Percentiles rank a stretch among this genome's conserved stretches.
phyloP scores from a whole-genome alignment of 2,888 invertebrate genomes.

The Pediacus dermestoides region DNA sequence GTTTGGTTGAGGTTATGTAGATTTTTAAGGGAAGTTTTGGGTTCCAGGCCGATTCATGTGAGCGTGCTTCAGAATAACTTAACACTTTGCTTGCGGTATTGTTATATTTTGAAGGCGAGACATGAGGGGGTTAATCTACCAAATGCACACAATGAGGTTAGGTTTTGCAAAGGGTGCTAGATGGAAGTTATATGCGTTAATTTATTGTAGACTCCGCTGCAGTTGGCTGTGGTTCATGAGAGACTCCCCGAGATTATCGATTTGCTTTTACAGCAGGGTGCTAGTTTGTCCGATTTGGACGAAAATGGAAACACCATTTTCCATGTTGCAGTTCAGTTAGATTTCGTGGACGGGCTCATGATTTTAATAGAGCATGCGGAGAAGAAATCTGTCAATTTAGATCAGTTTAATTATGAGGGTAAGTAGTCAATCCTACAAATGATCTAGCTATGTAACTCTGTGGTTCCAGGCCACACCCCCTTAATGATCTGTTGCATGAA shows the following conservation, averaged over 20 bases:
- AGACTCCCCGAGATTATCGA: conserved; percentile 36
- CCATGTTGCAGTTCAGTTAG: conserved; percentile 50
- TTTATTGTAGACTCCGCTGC: conserved; percentile 51
- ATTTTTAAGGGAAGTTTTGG: no score
- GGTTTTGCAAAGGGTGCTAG: conserved; percentile 15
- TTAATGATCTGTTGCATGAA: conserved; percentile 51
- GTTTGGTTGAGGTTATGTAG: background rate
- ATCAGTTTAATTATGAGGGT: conserved; percentile 40
- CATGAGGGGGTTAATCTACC: conserved; percentile 27
- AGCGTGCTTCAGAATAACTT: conserved; percentile 31
- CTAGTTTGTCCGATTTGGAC: conserved; percentile 46
- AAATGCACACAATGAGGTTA: conserved; percentile 34
- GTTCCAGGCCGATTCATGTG: conserved; percentile 36
- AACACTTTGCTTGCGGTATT: conserved; percentile 28
- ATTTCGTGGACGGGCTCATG: conserved; percentile 33
- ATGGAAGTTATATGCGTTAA: conserved; percentile 8
- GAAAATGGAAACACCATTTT: conserved; percentile 47
- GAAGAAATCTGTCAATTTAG: conserved; percentile 32
- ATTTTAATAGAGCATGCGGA: conserved; percentile 31
- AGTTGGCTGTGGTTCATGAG: conserved; percentile 47
- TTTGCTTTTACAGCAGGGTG: conserved; percentile 47
- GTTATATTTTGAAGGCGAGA: conserved; percentile 29
- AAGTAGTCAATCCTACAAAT: conserved; percentile 10
- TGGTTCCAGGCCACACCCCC: conserved; percentile 51
- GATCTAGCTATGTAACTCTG: background rate